Base-by-base conservation (phyloP, 2,797 vertebrate genomes). In the Oophaga sylvatica region DNA sequence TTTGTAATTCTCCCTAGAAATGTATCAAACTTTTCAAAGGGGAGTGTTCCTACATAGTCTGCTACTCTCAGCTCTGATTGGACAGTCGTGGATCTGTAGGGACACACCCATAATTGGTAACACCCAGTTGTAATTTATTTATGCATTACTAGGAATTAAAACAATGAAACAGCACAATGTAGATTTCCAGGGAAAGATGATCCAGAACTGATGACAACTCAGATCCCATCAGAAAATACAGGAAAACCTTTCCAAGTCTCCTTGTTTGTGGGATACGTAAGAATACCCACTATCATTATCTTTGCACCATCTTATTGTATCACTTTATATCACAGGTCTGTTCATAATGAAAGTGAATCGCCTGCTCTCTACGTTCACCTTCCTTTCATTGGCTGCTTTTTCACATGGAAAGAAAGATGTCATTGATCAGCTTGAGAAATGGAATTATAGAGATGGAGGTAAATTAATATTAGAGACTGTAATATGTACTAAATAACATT, bases 381-480 rank as follows among this genome's bases (percentile, higher is more conserved):
- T 85, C 31, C 45, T 89, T 19, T 77, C 53, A 26, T 31, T 85
- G 17, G 71, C 81, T 19, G 35, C 60, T 65, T 8, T 80, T 59
- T 60, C 71, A 22, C 11, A 89, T 57, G 90, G 89, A 22, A 90
- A 90, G 81, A 91, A 91, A 22, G 90, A 93, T 8, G 84, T 92
- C 65, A 83, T 89, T 80, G 86, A 92, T 84, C 89, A 88, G 13
- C 57, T 90, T 86, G 91, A 92, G 81, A 89, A 91, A 83, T 94
- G 94, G 93, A 90, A 94, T 90, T 94, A 94, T 90, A 93, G 93
- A 92, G 93, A 94, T 86, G 94, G 93, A 3, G 92, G 94, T 94
- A 92, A 90, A 57, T 70, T 20, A 31, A 4, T 19, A 2, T 26
- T 77, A 77, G n/a, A 56, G 31, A 29, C 45, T 26, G 4, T 15